Base-by-base conservation (phyloP, 2,888 invertebrate species). In the Gastracanthus pulcherrimus region DNA sequence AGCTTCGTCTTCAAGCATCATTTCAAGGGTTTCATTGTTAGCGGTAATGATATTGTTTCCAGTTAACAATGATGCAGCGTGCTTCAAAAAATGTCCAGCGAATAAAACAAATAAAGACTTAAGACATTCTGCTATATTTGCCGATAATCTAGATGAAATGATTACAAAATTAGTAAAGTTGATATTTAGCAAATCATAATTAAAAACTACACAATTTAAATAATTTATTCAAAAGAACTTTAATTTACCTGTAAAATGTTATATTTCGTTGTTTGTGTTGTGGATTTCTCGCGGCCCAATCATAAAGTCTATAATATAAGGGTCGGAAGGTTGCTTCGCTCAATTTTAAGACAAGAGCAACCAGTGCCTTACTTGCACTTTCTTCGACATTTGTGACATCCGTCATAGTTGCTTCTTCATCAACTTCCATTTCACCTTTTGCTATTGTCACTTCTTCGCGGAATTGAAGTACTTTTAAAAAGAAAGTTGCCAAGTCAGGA, bases 51-150 rank as follows among this genome's bases (percentile, higher is more conserved):
- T 92, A 90, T 97, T 97, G 87, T 95, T 96, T 48, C 93, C 91
- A 78, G 94, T 94, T 16, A 97, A 92, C n/a, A 97, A 91, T 0
- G 94, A 93, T 0, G 97, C 95, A 0, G 97, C 95, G 90, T 98
- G 96, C 87, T 95, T 95, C 19, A 98, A 92, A 86, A 98, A 96
- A 87, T 97, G 96, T 0, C 96, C 96, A 66, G 98, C 97, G 90
- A 98, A 98, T n/a, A 97, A 92, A 0, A 97, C 96, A 90, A 98
- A 98, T 0, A 99, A 92, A 5, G 97, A 96, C 91, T 97, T 97
- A 4, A 99, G 92, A 82, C 95, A 94, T 75, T 96, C 95, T 0
- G 98, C 97, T 70, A 98, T 95, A 60, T 94, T 95, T 83, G 94
- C 94, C 80, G 96, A 96, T 41, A 97, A 89, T 87, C 96, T 94